Evolutionary conservation across 2,888 invertebrate species (phyloP), one percentile per base, ranked within the genome.

Genomic region (Tetranychus piercei): DNA sequence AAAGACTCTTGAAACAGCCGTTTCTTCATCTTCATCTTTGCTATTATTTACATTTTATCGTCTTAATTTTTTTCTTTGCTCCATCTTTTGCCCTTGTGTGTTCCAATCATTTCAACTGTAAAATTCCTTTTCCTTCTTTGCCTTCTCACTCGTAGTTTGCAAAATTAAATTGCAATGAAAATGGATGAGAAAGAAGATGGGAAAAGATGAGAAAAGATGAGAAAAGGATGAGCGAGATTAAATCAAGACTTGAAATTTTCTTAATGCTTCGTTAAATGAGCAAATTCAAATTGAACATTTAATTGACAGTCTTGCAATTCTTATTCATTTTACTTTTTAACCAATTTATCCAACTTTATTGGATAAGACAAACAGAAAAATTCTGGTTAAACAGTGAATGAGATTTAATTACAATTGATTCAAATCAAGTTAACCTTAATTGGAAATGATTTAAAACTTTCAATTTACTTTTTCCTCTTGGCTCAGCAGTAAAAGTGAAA

Each of bases 201-300:
- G 34, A 34, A 34, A 34, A 34, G 34, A 34, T 34, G 34, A 34
- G 34, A 34, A 34, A 34, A 34, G 34, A 34, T 34, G 34, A 34
- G 34, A 34, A 34, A 34, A 34, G 34, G 34, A 20, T 20, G 66
- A 66, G 9, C 6, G 9, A 66, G 11, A 66, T 7, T 20, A 6
- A 66, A 20, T 66, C n/a, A 18, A 66, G 18, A 66, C 66, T 66
- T 66, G 66, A 66, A 66, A 65, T 65, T 66, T 66, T 66, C 20
- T 66, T 66, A 20, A 6, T 15, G 34, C 34, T 34, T 34, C 34
- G 34, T 34, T 34, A 34, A 34, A 34, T 34, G 34, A 34, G 34
- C 34, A 34, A 34, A 34, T 34, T 34, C 34, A 34, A 34, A 34
- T 34, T 34, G 34, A 34, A 34, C 34, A 34, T 34, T 34, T 34